Evolutionary conservation across 2,888 invertebrate genomes (phyloP), one percentile per base, ranked within the genome.

Genomic region (Dioctria rufipes): DNA sequence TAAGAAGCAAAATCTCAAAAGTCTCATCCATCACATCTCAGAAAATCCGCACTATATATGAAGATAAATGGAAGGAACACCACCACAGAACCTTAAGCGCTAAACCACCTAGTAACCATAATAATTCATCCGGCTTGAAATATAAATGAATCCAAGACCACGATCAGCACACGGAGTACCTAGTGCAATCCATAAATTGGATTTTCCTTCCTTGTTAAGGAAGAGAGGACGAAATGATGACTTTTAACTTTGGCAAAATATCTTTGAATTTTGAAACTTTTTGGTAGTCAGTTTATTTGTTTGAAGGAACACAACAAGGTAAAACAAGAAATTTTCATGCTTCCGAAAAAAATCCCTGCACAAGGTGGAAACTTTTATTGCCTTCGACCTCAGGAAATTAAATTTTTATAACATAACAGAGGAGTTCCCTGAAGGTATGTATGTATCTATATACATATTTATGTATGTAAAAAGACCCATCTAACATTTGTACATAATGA

Each of bases 311-410:
- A n/a, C 6, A n/a, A 11, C 4, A n/a, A 54, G 11, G 54, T 54
- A 11, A 54, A 54, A 8, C 54, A 11, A 11, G 8, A 25, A 25
- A 25, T 25, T 25, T 25, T 25, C 25, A 25, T 25, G 25, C 25
- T 25, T 25, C 25, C 25, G 25, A 25, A n/a, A 54, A 6, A 54
- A 54, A 61, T 61, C 60, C 25, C 9, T 60, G 60, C 40, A 43
- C 3, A 42, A 73, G 42, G 60, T 73, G 60, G 25, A 73, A 60
- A n/a, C 40, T 73, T 39, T 40, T 51, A 71, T 71, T 71, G 54
- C 71, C n/a, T 71, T 25, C 5, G 58, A 73, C 54, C 58, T 73
- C 13, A 8, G 73, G 40, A 58, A 73, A 73, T 73, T 73, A 73
- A 73, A 73, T 73, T 73, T 73, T 60, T 40, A 60, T 40, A 13